Percentiles rank a stretch among this genome's conserved stretches.
These are phyloP conservation scores for Halcyon leucocephala DNA, from an alignment of 2,797 vertebrate species.

Conservation along the genomic window DNA sequence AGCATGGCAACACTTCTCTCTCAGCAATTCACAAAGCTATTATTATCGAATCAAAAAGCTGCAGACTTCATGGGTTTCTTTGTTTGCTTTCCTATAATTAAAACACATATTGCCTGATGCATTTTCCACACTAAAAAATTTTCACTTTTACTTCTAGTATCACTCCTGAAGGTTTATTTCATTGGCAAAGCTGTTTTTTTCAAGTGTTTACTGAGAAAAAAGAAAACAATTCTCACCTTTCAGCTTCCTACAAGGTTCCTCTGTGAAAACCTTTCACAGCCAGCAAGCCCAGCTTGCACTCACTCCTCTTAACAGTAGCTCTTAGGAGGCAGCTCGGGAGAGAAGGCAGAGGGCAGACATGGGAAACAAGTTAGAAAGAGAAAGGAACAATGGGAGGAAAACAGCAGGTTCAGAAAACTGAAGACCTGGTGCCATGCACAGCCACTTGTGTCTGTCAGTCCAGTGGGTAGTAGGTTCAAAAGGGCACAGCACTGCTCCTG, in stretches of 20 bases:
- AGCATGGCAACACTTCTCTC: neutral
- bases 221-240: slow-evolving; percentile 38
- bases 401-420: neutral
- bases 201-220: neutral
- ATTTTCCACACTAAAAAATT: neutral
- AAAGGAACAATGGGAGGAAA: neutral
- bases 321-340: neutral
- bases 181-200: neutral
- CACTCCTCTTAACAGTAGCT: neutral
- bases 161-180: neutral
- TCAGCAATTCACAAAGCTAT: neutral
- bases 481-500: neutral
- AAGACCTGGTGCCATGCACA: neutral
- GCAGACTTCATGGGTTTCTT: neutral
- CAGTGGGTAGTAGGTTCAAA: neutral
- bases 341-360: neutral
- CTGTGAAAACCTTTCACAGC: slow-evolving; percentile 1
- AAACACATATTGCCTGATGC: neutral
- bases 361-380: neutral
- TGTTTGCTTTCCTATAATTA: slow-evolving; percentile 37
- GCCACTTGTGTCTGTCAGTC: neutral
- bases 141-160: neutral
- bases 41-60: neutral
- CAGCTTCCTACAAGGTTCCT: neutral
- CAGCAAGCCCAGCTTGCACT: neutral